These are phyloP conservation scores for Nilaparvata lugens DNA, from an alignment of 1,140 invertebrate genomes.

Conservation along the genomic window DNA sequence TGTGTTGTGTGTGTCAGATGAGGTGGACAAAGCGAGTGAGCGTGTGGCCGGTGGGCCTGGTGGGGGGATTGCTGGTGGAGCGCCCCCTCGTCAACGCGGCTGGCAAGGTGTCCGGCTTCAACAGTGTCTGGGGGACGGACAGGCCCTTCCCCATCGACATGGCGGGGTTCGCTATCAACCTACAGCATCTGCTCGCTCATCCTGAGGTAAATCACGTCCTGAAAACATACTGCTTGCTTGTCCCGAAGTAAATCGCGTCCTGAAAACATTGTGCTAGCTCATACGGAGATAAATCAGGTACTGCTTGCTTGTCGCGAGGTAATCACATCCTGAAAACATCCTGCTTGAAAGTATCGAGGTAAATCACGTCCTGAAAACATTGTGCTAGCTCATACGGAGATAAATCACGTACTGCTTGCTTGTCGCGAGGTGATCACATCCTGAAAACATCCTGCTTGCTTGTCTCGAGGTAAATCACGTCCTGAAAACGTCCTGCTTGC, in stretches of 20 bases:
- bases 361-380: too few species aligned
- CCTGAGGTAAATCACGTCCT: constrained; percentile 47
- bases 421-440: too few species aligned
- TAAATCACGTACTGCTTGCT: background rate
- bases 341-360: too few species aligned
- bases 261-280: too few species aligned
- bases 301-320: too few species aligned
- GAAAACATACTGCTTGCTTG: too few species aligned
- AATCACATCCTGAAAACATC: too few species aligned
- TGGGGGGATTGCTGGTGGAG: constrained; percentile 82
- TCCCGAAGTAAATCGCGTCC: too few species aligned
- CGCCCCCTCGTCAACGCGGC: constrained; percentile 60
- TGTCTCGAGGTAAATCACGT: too few species aligned
- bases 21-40: constrained; percentile 72
- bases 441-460: too few species aligned
- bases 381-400: background rate
- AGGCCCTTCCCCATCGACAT: constrained; percentile 94
- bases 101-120: constrained; percentile 72
- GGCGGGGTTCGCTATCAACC: constrained; percentile 94
- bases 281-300: background rate
- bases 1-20: too few species aligned
- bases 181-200: constrained; percentile 65
- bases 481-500: too few species aligned
- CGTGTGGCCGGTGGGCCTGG: constrained; percentile 95
- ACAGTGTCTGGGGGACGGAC: constrained; percentile 75